phyloP scores from a whole-genome alignment of 2,888 invertebrate genomes.

The Chrysotoxum bicinctum region DNA sequence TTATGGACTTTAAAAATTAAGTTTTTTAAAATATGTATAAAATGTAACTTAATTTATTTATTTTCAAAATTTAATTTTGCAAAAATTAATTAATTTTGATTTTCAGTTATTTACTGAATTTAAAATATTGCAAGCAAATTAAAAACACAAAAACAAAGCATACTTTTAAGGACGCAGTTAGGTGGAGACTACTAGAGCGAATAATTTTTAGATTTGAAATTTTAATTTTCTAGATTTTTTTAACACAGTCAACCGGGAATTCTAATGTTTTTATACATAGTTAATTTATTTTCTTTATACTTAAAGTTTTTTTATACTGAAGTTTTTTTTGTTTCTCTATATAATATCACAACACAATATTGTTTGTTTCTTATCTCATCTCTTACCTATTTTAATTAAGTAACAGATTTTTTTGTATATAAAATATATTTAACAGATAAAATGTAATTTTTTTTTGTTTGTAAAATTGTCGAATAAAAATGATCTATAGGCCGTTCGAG shows the following conservation, averaged over 20 bases:
- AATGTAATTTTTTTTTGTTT: constrained; percentile 25
- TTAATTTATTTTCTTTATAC: neutral
- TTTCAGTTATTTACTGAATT: too few relatives aligned
- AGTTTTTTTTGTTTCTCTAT: neutral
- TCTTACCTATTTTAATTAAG: neutral
- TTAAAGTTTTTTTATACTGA: too few relatives aligned
- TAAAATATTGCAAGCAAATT: too few relatives aligned
- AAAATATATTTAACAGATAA: neutral
- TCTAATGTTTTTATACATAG: neutral
- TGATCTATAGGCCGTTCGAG: constrained; percentile 52
- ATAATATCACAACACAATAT: constrained; percentile 37
- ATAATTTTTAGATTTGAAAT: neutral
- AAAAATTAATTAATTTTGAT: too few relatives aligned
- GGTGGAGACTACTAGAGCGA: neutral
- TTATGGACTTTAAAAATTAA: too few relatives aligned
- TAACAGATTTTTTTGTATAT: neutral
- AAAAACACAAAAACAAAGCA: neutral
- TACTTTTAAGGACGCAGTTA: neutral
- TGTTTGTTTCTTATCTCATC: neutral
- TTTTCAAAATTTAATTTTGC: too few relatives aligned
- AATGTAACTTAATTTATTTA: too few relatives aligned
- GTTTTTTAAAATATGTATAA: too few relatives aligned
- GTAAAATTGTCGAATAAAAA: constrained; percentile 67
- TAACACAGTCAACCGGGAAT: neutral
- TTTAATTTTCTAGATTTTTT: neutral